These are phyloP conservation scores for Liopterus haemorrhoidalis DNA, from an alignment of 2,888 invertebrate genomes.

Conservation along the genomic window DNA sequence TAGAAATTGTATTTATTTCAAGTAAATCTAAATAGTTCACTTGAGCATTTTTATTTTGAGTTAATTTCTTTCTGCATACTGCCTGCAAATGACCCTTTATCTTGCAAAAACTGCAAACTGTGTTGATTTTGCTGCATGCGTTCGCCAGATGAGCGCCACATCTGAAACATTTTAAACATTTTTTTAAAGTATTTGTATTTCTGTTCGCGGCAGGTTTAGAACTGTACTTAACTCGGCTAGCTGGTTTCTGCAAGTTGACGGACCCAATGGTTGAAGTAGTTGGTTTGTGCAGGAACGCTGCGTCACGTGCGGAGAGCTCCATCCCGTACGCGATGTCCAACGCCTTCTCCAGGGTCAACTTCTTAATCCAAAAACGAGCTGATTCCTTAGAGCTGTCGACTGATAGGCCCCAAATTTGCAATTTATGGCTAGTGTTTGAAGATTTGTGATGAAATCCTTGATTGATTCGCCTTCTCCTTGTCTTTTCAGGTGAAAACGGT, in stretches of 20 bases:
- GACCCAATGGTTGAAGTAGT: conserved; percentile 1
- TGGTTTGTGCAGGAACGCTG: conserved; percentile 19
- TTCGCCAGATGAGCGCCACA: conserved; percentile 6
- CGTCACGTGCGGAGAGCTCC: conserved; percentile 27
- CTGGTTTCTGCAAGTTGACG: conserved; percentile 3
- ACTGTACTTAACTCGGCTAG: conserved; percentile 9
- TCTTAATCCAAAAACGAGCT: conserved; percentile 31
- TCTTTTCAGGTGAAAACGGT: conserved; percentile 29
- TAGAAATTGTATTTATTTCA: no score
- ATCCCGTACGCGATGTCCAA: conserved; percentile 24
- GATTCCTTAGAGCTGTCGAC: conserved; percentile 29
- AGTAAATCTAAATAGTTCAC: no score
- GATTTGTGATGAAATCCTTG: conserved; percentile 23
- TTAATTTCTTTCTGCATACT: no score
- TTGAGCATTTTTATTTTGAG: no score
- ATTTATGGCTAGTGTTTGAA: conserved; percentile 23
- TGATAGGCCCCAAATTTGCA: conserved; percentile 30
- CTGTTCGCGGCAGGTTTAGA: background rate
- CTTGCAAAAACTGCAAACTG: no score
- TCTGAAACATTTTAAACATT: background rate
- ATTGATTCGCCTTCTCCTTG: conserved; percentile 28
- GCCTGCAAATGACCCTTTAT: conserved; percentile 17
- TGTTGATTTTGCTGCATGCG: no score
- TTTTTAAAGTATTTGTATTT: background rate
- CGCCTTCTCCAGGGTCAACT: conserved; percentile 27